Percentiles rank a stretch among this genome's conserved stretches.
phyloP scores from a whole-genome alignment of 2,888 invertebrate genomes.

The Lymantria monacha region DNA sequence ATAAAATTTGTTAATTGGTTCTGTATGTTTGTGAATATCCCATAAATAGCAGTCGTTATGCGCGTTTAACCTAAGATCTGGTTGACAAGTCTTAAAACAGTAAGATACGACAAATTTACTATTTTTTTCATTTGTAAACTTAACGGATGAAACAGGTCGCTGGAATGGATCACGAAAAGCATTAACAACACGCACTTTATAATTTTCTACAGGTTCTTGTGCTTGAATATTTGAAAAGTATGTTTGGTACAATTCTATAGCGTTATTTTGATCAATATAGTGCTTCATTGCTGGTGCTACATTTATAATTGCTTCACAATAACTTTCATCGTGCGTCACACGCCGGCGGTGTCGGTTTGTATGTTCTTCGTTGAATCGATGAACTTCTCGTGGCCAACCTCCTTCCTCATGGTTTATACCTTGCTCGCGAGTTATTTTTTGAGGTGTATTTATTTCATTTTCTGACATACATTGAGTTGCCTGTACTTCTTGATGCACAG shows the following conservation, averaged over 20 bases:
- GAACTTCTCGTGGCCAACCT: slow-evolving; percentile 92
- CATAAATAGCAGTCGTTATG: slow-evolving; percentile 84
- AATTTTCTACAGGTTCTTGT: slow-evolving; percentile 79
- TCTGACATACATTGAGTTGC: slow-evolving; percentile 67
- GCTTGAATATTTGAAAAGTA: slow-evolving; percentile 84
- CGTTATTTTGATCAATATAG: slow-evolving; percentile 89
- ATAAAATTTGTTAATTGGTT: slow-evolving; percentile 51
- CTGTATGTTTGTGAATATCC: slow-evolving; percentile 80
- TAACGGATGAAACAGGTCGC: slow-evolving; percentile 82
- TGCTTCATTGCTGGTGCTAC: slow-evolving; percentile 83
- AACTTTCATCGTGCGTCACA: slow-evolving; percentile 89
- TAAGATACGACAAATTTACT: slow-evolving; percentile 85
- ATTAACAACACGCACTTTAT: slow-evolving; percentile 83
- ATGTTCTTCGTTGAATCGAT: slow-evolving; percentile 85
- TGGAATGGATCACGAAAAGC: slow-evolving; percentile 84
- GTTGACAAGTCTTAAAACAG: slow-evolving; percentile 54
- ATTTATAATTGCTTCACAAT: slow-evolving; percentile 84
- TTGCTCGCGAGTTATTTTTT: slow-evolving; percentile 79
- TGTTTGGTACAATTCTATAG: slow-evolving; percentile 89
- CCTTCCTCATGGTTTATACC: slow-evolving; percentile 90
- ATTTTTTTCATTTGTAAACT: slow-evolving; percentile 87
- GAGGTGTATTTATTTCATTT: slow-evolving; percentile 83
- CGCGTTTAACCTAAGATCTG: slow-evolving; percentile 25
- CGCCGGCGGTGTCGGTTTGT: slow-evolving; percentile 88
- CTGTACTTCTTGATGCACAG: slow-evolving; percentile 74